Evolutionary conservation across 2,113 vertebrate species (phyloP), one percentile per base, ranked within the genome.

Genomic region (Myiozetetes cayanensis): DNA sequence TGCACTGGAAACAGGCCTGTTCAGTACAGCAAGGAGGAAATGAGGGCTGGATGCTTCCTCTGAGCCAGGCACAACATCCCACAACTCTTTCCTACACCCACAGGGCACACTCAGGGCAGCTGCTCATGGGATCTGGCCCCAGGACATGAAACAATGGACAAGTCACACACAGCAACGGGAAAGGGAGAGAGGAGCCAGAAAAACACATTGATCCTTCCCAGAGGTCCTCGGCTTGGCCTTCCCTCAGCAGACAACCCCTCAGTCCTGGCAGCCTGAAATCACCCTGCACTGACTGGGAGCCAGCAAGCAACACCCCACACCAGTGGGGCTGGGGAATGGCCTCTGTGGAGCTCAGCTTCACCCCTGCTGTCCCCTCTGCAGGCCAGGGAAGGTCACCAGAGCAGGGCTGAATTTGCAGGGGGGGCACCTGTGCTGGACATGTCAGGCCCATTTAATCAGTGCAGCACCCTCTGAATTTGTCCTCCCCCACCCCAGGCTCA

Each of bases 71-170:
- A 53, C 16, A 72, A 19, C 55, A 39, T 12, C 27, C 10, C 1
- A 0, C 25, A 1, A 1, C 58, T 82, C 58, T n/a, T 67, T 37
- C 79, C 84, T 15, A 2, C 50, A 24, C 16, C 65, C 37, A 9
- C 6, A 20, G 75, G 58, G 31, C 50, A 66, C 13, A 2, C 30
- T 1, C 0, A 5, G 78, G 85, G 72, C 79, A 88, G 95, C 96
- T 96, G 89, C 89, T 85, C 30, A 67, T 87, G 95, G 96, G 94
- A 95, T 96, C 95, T 96, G 94, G 96, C 96, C 78, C 39, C 55
- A 79, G 90, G 74, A 86, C 75, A 53, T 4, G 86, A 81, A 87
- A 94, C 73, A 56, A 37, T 4, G 23, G 67, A 66, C 52, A 92
- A 66, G 31, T 92, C 90, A 86, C 6, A 2, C 49, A 41, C 22